These are phyloP conservation scores for Lytechinus variegatus DNA, from an alignment of 35 echinoderm and acorn worm species.

Conservation along the genomic window DNA sequence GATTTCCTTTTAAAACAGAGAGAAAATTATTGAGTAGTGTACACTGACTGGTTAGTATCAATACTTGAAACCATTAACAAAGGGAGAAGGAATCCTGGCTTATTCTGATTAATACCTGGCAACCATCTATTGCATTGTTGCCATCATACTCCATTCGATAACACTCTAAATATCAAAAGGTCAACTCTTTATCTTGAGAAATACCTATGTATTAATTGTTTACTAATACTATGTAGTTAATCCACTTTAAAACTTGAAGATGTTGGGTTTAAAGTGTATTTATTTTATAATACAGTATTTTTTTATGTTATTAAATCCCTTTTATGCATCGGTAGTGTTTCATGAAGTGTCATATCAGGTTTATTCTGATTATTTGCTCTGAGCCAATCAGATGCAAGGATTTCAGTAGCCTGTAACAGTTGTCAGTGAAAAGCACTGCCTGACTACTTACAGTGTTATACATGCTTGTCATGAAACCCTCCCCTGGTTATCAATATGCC, in stretches of 20 bases:
- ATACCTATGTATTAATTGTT: neutral
- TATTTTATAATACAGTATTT: neutral
- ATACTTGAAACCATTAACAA: neutral
- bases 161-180: neutral
- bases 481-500: too few relatives aligned
- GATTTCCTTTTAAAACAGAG: neutral
- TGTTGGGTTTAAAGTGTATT: neutral
- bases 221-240: too few relatives aligned
- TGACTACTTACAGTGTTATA: too few relatives aligned
- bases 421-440: too few relatives aligned
- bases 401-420: too few relatives aligned
- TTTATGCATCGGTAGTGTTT: too few relatives aligned
- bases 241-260: neutral
- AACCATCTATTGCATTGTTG: neutral
- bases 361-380: too few relatives aligned
- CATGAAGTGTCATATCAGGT: too few relatives aligned
- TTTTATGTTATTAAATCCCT: too few relatives aligned
- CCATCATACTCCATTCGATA: neutral
- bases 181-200: neutral
- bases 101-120: neutral
- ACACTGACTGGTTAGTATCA: neutral
- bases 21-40: neutral
- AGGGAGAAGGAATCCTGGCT: neutral
- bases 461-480: too few relatives aligned
- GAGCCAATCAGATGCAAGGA: too few relatives aligned